Evolutionary conservation across 2,113 vertebrate species (phyloP), one percentile per base, ranked within the genome.

Genomic region (Hypomesus transpacificus): DNA sequence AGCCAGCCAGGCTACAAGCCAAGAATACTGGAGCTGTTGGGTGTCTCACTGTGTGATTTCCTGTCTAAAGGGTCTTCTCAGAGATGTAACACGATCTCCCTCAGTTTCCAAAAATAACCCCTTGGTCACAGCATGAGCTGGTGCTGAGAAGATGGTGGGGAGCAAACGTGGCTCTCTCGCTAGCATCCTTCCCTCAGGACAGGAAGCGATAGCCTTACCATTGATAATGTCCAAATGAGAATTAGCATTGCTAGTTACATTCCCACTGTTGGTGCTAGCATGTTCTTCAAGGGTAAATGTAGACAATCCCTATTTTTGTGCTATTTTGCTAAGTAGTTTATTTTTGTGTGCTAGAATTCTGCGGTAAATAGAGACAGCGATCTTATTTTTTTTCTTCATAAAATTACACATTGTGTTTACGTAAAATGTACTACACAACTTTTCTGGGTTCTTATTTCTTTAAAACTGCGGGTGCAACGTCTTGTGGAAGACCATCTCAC

Each of bases 51-150:
- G 83, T 67, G 85, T 75, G 78, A 87, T 88, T 91, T 92, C 90
- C 90, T 89, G 86, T 90, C 80, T 76, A 76, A 90, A 73, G 85
- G 87, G 79, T 90, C 87, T 87, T 86, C 81, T 86, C 74, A 67
- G 82, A 76, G 83, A 79, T 26, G 87, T 87, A 91, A 90, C 68
- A 51, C 4, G 77, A 88, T 87, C 62, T 16, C 84, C 61, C 11
- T 80, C 80, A 66, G 18, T 1, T 69, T 89, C 89, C 86, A 86
- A 89, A 91, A 91, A 92, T 91, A 92, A 85, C 87, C 65, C 59
- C 61, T 34, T 13, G 39, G 76, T 75, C 86, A 71, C 86, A 71
- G 78, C 82, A 75, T 85, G 87, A 85, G 86, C 82, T 81, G 80
- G 81, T 65, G 62, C 73, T 75, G 79, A 73, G 75, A 70, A 76